Percentiles rank a stretch among this genome's conserved stretches.
These are phyloP conservation scores for Porites divaricata DNA, from an alignment of 92 coral and sea anemone species.

Conservation along the genomic window DNA sequence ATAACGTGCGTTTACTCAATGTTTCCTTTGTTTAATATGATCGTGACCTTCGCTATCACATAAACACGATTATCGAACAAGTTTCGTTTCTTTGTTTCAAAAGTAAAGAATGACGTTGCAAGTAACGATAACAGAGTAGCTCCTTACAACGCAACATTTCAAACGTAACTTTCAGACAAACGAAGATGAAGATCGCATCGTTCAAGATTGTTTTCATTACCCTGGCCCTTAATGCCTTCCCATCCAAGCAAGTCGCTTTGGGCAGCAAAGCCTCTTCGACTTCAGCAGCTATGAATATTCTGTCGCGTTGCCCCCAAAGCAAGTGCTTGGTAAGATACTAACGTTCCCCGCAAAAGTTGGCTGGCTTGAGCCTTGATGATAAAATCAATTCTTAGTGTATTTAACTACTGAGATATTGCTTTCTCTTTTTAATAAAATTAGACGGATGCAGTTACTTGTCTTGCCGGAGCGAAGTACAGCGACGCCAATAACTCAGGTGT, in stretches of 20 bases:
- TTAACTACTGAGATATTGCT: background rate
- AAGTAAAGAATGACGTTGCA: background rate
- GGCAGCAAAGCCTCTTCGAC: background rate
- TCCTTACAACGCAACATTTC: background rate
- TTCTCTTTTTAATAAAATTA: background rate
- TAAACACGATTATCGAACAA: background rate
- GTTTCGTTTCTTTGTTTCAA: background rate
- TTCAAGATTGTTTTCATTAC: background rate
- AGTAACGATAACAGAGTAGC: background rate
- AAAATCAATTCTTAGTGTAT: too few species aligned
- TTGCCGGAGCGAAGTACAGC: background rate
- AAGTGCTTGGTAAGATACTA: background rate
- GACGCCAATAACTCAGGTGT: background rate
- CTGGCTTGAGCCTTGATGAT: too few species aligned
- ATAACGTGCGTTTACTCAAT: too few species aligned
- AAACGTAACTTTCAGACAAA: background rate
- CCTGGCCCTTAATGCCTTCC: background rate
- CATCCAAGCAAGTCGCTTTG: background rate
- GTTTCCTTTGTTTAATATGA: background rate
- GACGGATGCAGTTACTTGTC: slow-evolving; percentile 9
- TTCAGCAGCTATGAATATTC: background rate
- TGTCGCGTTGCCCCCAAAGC: background rate
- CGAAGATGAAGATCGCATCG: background rate
- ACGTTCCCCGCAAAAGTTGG: too few species aligned
- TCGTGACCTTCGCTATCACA: background rate